phyloP scores from a whole-genome alignment of 2,113 vertebrate species.

The human (Homo sapiens) region DNA sequence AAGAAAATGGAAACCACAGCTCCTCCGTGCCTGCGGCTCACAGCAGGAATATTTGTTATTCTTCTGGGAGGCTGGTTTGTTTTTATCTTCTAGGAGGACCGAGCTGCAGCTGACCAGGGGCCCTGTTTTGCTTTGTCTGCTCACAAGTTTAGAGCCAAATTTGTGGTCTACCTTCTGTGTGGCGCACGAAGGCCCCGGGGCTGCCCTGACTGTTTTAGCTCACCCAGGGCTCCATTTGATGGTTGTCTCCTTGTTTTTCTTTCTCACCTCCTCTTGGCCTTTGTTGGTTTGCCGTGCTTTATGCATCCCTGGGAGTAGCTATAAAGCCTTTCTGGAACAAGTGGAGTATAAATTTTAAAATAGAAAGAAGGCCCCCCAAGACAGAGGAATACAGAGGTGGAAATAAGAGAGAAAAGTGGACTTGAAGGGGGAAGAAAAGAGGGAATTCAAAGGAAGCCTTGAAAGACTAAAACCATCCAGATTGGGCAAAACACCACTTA shows the following conservation, averaged over 20 bases:
- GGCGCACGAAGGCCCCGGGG: rapidly evolving
- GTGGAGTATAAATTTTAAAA: neutral
- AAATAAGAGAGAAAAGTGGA: neutral
- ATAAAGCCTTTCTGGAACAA: neutral
- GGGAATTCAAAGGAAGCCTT: neutral
- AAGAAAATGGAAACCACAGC: neutral
- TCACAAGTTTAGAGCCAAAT: neutral
- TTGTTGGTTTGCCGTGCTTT: too few relatives aligned
- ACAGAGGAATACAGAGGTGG: neutral
- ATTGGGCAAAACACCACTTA: neutral
- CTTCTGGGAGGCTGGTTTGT: neutral
- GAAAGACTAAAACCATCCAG: neutral
- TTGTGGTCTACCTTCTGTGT: neutral
- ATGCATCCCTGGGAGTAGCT: neutral
- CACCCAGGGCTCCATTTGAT: neutral
- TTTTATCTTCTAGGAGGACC: neutral
- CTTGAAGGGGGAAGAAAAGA: neutral
- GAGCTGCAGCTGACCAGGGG: neutral
- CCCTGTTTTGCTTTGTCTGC: neutral
- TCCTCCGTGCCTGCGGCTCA: rapidly evolving
- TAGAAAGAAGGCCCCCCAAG: neutral
- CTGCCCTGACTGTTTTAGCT: neutral
- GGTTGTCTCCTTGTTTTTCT: neutral
- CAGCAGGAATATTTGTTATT: neutral
- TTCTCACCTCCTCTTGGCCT: neutral